Conservation (phyloP, 2,888 invertebrate species). For the Smittia sp. region DNA sequence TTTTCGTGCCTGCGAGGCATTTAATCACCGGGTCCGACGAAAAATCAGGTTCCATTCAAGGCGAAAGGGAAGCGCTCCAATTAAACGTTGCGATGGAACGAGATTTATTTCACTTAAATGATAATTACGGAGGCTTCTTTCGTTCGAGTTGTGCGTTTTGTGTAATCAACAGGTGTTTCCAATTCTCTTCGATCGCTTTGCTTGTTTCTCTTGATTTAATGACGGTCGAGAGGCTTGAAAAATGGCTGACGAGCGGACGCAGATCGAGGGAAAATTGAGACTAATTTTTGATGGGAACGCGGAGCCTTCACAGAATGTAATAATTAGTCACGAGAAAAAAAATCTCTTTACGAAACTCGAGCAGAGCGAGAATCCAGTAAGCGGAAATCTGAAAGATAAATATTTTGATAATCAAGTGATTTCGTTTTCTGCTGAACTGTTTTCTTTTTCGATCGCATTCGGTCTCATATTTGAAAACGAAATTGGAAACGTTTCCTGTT, state of each 20-base stretch:
- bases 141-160: not conserved
- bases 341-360: not conserved
- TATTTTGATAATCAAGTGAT: conserved; percentile 23
- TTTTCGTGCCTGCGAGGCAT: conserved; percentile 18
- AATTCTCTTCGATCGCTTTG: conserved; percentile 29
- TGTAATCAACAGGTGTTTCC: conserved; percentile 41
- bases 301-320: conserved; percentile 17
- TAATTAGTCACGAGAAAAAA: conserved; percentile 11
- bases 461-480: not conserved
- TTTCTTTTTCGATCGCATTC: not conserved
- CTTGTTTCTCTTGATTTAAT: conserved; percentile 23
- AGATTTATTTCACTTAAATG: conserved; percentile 40
- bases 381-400: conserved; percentile 15
- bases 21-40: conserved; percentile 13
- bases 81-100: conserved; percentile 25
- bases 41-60: conserved; percentile 32
- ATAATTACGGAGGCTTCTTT: conserved; percentile 36
- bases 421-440: not conserved
- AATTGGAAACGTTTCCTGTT: conserved; percentile 19
- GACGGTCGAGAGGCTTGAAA: conserved; percentile 7
- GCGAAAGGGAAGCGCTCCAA: conserved; percentile 31
- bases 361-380: not conserved
- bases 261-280: conserved; percentile 22
- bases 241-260: not conserved
- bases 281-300: conserved; percentile 22